Conservation (phyloP, 2,113 vertebrate genomes). For the Oenanthe melanoleuca region DNA sequence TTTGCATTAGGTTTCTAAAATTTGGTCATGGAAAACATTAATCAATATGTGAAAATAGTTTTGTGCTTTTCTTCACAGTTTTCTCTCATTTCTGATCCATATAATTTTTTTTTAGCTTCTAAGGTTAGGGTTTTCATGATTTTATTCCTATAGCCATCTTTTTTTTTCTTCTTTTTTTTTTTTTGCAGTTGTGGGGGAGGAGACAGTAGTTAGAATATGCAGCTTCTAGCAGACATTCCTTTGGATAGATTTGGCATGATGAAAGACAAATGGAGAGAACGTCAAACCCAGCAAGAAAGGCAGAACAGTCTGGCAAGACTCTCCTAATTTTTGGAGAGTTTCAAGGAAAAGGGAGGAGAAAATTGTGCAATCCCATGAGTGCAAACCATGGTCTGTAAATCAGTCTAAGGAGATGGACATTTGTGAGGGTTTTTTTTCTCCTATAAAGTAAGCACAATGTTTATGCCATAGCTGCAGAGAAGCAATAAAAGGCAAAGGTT, state of each 20-base stretch:
- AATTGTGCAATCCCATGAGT: neutral
- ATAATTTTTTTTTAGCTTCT: neutral
- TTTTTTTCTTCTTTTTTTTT: neutral
- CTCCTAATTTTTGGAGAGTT: neutral
- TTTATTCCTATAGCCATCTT: neutral
- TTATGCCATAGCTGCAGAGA: constrained; percentile 12
- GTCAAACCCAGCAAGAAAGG: neutral
- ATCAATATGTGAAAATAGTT: neutral
- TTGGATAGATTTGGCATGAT: neutral
- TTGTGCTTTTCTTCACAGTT: neutral
- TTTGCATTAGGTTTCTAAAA: neutral
- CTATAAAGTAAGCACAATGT: neutral
- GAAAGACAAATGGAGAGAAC: neutral
- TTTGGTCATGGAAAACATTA: neutral
- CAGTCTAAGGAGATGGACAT: neutral
- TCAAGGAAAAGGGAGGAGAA: neutral
- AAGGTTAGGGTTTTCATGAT: neutral
- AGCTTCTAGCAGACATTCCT: neutral
- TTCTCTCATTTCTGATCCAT: neutral
- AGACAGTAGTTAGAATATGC: neutral
- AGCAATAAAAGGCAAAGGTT: constrained; percentile 61
- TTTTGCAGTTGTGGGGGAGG: neutral
- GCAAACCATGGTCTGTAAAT: neutral
- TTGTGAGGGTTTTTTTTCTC: neutral
- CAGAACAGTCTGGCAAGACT: neutral